phyloP scores from a whole-genome alignment of 2,888 invertebrate species.

The Steinernema hermaphroditum region DNA sequence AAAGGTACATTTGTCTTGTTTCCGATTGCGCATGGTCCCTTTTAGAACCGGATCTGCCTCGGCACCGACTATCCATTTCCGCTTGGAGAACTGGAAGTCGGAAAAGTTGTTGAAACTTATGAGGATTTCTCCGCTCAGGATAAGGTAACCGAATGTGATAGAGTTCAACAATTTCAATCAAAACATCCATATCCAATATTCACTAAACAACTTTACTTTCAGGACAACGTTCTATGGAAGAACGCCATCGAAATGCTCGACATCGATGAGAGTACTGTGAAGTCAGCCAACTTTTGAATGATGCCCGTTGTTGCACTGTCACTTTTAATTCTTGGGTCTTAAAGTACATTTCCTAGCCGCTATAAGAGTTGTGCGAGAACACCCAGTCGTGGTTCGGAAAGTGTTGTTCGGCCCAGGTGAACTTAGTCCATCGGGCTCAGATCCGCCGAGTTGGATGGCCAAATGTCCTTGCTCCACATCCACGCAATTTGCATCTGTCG shows the following conservation, averaged over 20 bases:
- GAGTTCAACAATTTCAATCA: constrained; percentile 33
- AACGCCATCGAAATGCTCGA: constrained; percentile 53
- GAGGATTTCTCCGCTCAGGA: constrained; percentile 34
- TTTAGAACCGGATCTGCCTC: constrained; percentile 70
- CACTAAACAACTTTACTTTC: constrained; percentile 27
- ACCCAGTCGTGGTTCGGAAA: too few relatives aligned
- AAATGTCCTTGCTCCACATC: too few relatives aligned
- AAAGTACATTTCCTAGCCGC: too few relatives aligned
- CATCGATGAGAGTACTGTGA: constrained; percentile 45
- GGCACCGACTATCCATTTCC: constrained; percentile 72
- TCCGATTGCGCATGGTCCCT: too few relatives aligned
- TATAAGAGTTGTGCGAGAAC: too few relatives aligned
- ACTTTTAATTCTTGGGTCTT: too few relatives aligned
- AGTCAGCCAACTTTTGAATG: constrained; percentile 28
- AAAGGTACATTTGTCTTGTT: constrained; percentile 66
- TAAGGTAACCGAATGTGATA: constrained; percentile 32
- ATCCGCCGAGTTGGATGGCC: too few relatives aligned
- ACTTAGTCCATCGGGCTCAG: too few relatives aligned
- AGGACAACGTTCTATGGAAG: constrained; percentile 52
- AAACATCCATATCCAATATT: too few relatives aligned
- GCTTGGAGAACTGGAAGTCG: constrained; percentile 70
- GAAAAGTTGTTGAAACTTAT: constrained; percentile 67
- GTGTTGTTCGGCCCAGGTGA: too few relatives aligned
- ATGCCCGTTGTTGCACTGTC: too few relatives aligned
- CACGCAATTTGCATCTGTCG: too few relatives aligned